Evolutionary conservation across 2,888 invertebrate species (phyloP), one percentile per base, ranked within the genome.

Genomic region (Strigamia maritima): DNA sequence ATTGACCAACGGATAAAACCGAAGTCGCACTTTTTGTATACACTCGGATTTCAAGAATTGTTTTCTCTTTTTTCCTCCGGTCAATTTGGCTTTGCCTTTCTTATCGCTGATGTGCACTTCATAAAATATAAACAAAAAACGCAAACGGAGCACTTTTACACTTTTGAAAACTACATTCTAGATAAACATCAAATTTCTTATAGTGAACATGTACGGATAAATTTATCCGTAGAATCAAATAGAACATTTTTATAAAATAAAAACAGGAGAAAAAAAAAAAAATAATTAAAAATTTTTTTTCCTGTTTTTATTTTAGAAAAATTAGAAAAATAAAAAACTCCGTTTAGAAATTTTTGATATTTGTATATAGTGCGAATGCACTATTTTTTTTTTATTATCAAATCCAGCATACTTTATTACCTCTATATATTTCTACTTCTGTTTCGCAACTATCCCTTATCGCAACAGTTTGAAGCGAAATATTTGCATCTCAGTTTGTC

Each of bases 401-500:
- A 49, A 49, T 49, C 49, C 49, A 49, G 49, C 49, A 6, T 49
- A 10, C 49, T 49, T 49, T 49, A 49, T 49, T 1, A 12, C 60
- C 0, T 12, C 19, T 60, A 60, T 60, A 60, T 19, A 24, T 22
- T 60, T 8, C 60, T 22, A 19, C 49, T 49, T 16, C 49, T 49
- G 16, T 49, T 49, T 19, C 19, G 19, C 60, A 60, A 60, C 19
- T 24, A 12, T 24, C 60, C 22, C 24, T 24, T 60, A 60, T 24
- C 60, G 60, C 60, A 10, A n/a, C 60, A n/a, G 19, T 19, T 49
- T 49, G 19, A 24, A 19, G 60, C 60, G 19, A 60, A 60, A 60
- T 60, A 60, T 60, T 60, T 60, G 60, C 60, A 60, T 60, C 60
- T 60, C 60, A 60, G 60, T 60, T 60, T 60, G 60, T 60, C 60